phyloP scores from a whole-genome alignment of 1,140 invertebrate genomes.

The Zaprionus ghesquierei region DNA sequence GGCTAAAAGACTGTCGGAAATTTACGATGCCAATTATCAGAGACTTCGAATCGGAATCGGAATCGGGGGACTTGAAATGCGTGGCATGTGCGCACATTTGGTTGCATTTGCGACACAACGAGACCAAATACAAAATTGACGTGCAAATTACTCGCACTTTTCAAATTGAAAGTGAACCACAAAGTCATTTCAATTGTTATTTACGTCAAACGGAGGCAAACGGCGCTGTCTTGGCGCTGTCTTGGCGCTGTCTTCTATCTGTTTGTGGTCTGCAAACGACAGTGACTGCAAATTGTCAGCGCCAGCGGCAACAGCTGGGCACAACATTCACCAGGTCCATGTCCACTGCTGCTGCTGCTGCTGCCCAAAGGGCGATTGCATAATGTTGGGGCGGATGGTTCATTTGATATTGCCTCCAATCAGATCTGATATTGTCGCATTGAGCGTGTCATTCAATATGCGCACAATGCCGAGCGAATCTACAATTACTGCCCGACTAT shows the following conservation, averaged over 20 bases:
- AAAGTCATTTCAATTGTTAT: conserved; percentile 71
- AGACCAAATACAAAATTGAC: conserved; percentile 35
- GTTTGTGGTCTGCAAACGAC: background rate
- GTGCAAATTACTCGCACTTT: conserved; percentile 72
- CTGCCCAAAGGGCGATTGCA: conserved; percentile 52
- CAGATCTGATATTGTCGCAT: conserved; percentile 73
- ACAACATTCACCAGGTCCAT: conserved; percentile 57
- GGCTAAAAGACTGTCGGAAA: conserved; percentile 31
- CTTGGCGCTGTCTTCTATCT: background rate
- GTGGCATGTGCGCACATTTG: conserved; percentile 64
- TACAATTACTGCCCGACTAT: conserved; percentile 65
- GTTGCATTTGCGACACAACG: conserved; percentile 68
- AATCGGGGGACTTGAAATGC: conserved; percentile 62
- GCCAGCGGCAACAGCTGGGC: conserved; percentile 45
- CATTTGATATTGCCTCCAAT: conserved; percentile 72
- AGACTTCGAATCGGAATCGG: conserved; percentile 5
- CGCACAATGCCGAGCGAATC: conserved; percentile 56
- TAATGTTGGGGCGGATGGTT: conserved; percentile 48
- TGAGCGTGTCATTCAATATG: conserved; percentile 67
- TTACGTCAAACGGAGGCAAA: conserved; percentile 33
- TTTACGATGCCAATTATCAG: conserved; percentile 55
- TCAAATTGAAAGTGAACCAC: conserved; percentile 52
- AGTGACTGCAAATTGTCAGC: conserved; percentile 57
- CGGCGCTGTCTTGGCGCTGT: no score
- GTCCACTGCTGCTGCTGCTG: background rate